These are phyloP conservation scores for Polypedilum vanderplanki DNA, from an alignment of 1,140 invertebrate genomes.

Conservation along the genomic window DNA sequence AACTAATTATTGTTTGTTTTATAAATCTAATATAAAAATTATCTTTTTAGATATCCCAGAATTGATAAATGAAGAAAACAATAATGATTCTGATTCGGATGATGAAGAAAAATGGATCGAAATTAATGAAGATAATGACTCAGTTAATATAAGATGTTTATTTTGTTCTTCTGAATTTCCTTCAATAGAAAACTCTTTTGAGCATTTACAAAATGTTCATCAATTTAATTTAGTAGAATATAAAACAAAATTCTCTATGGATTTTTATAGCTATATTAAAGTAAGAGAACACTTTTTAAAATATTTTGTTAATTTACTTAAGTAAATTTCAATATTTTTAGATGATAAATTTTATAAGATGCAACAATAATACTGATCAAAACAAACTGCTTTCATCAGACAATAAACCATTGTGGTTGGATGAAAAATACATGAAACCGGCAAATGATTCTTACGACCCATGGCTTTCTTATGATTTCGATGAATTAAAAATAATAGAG, in stretches of 20 bases:
- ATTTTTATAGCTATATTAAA: constrained; percentile 77
- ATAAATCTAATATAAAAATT: not conserved
- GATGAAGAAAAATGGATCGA: constrained; percentile 48
- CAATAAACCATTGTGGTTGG: constrained; percentile 56
- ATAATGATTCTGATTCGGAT: constrained; percentile 41
- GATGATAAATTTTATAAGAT: constrained; percentile 78
- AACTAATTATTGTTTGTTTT: not conserved
- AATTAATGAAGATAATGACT: constrained; percentile 41
- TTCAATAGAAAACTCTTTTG: constrained; percentile 49
- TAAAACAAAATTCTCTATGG: constrained; percentile 64
- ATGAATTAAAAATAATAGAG: constrained; percentile 31
- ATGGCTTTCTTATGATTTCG: constrained; percentile 68
- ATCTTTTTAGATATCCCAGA: not conserved
- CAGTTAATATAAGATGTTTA: constrained; percentile 47
- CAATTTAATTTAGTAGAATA: constrained; percentile 61
- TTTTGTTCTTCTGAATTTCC: constrained; percentile 50
- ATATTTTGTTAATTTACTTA: not conserved
- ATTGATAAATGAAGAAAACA: not conserved
- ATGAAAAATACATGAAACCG: constrained; percentile 71
- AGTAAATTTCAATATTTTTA: constrained; percentile 39
- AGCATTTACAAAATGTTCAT: constrained; percentile 55
- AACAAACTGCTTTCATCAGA: constrained; percentile 50
- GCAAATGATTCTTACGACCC: constrained; percentile 59
- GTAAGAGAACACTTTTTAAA: not conserved
- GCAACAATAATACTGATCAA: constrained; percentile 49